A percentile compares a stretch with the other conserved stretches of the same genome.
These are phyloP conservation scores for Vidua chalybeata DNA, from an alignment of 2,113 vertebrate species.

Conservation along the genomic window DNA sequence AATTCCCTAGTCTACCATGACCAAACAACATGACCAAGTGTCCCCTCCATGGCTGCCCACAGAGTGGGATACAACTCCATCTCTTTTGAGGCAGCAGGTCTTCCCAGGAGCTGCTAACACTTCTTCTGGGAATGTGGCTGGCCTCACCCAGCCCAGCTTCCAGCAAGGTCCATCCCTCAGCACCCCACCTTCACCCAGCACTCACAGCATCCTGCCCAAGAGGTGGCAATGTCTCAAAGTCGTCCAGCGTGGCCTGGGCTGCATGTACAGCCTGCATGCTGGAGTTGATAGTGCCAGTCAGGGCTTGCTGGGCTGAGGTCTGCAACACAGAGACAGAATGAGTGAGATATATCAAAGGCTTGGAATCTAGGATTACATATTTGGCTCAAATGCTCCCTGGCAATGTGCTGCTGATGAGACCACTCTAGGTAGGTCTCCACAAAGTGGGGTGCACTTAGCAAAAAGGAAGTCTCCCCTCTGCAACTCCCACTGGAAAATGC, in stretches of 20 bases:
- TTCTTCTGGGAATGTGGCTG: not conserved
- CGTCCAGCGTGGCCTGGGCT: constrained; percentile 89
- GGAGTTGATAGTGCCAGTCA: constrained; percentile 97
- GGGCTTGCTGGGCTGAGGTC: constrained; percentile 95
- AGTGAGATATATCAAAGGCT: not conserved
- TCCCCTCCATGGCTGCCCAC: not conserved
- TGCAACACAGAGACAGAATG: constrained; percentile 38
- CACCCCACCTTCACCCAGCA: not conserved
- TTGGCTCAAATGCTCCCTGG: not conserved
- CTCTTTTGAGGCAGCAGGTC: not conserved
- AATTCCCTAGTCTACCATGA: not conserved
- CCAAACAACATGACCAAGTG: not conserved
- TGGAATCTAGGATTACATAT: not conserved
- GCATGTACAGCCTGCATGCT: constrained; percentile 98
- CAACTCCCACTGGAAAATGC: not conserved
- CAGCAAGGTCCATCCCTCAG: not conserved
- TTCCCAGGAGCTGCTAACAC: not conserved
- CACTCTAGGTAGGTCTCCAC: not conserved
- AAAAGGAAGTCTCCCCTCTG: not conserved
- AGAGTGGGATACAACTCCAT: not conserved
- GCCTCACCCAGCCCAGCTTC: not conserved
- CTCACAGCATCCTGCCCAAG: constrained; percentile 96
- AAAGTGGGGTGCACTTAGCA: not conserved
- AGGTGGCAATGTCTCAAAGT: constrained; percentile 89
- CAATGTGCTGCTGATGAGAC: accelerated